Base-by-base conservation (phyloP, 2,113 vertebrate genomes). In the Triplophysa tibetana region DNA sequence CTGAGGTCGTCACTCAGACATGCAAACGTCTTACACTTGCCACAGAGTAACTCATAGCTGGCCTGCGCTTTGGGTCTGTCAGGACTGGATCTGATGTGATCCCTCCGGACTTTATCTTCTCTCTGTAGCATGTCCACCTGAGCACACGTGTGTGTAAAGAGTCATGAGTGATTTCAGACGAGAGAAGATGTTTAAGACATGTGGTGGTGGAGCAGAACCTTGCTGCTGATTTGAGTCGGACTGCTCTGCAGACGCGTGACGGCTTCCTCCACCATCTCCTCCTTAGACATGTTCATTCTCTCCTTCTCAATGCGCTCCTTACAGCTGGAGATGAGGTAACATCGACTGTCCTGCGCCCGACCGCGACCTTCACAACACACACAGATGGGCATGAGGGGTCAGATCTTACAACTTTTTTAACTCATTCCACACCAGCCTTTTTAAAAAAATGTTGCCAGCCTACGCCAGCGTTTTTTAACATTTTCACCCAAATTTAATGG, bases 291-390 rank as follows among this genome's bases (percentile, higher is more conserved):
- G 69, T 89, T 87, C 45, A 79, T 16, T 43, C 10, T 77, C 62
- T 89, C 88, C 70, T 87, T 89, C 4, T 85, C 75, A 33, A 85
- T 82, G 7, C 77, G 65, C 8, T 86, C 88, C 70, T 77, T 77
- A 24, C 61, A 75, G 52, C 79, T 85, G 73, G 88, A 86, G 45
- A 89, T 66, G 61, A 89, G 80, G 56, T 85, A 83, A 82, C 88
- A 89, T 67, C 48, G 83, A 63, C 88, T 89, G 48, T 74, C 83
- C 66, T 86, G 4, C 1, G 87, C 88, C 17, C 88, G 78, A 23
- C 88, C 88, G 4, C 88, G 88, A 11, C 88, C 88, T 89, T 65
- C 13, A 63, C 9, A 52, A 29, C 64, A 79, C 81, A 82, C 54
- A 58, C 60, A 78, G 41, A 75, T 72, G 76, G 64, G 33, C 33